Percentiles rank a stretch among this genome's conserved stretches.
phyloP scores from a whole-genome alignment of 2,888 invertebrate species.

The Leptarthrus brevirostris region DNA sequence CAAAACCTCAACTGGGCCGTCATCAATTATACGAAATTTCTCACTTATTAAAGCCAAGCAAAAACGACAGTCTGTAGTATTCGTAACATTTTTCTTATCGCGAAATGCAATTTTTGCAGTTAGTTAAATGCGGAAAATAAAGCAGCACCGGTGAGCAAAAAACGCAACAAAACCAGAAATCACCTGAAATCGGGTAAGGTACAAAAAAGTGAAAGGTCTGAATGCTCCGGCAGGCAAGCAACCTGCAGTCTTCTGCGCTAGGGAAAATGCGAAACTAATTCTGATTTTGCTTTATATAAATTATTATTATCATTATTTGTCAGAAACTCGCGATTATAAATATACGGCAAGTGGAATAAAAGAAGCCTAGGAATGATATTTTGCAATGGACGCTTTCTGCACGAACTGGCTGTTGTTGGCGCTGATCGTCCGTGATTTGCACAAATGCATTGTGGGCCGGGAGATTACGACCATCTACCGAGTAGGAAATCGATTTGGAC shows the following conservation, averaged over 20 bases:
- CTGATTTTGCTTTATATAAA: slow-evolving; percentile 47
- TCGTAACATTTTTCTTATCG: slow-evolving; percentile 23
- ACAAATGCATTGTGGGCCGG: slow-evolving; percentile 1
- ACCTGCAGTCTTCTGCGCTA: slow-evolving; percentile 22
- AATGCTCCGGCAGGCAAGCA: slow-evolving; percentile 1
- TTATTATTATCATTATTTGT: slow-evolving; percentile 49
- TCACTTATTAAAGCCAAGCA: slow-evolving; percentile 29
- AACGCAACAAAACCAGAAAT: slow-evolving; percentile 35
- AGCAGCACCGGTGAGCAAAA: slow-evolving; percentile 20
- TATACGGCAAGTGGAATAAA: slow-evolving; percentile 38
- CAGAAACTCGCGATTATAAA: slow-evolving; percentile 40
- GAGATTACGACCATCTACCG: slow-evolving; percentile 34
- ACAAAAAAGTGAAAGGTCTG: slow-evolving; percentile 47
- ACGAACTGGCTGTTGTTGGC: slow-evolving; percentile 33
- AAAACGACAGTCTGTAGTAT: not conserved
- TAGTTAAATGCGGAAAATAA: slow-evolving; percentile 48
- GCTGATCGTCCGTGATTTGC: slow-evolving; percentile 70
- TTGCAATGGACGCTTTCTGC: slow-evolving; percentile 44
- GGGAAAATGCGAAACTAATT: slow-evolving; percentile 44
- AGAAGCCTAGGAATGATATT: slow-evolving; percentile 46
- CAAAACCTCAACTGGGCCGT: slow-evolving; percentile 40
- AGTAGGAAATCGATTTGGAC: slow-evolving; percentile 48
- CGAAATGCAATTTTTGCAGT: slow-evolving; percentile 36
- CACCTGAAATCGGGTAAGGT: slow-evolving; percentile 43
- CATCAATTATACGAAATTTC: slow-evolving; percentile 46